A percentile compares a stretch with the other conserved stretches of the same genome.
phyloP scores from a whole-genome alignment of 2,888 invertebrate genomes.

The Gari tellinella region DNA sequence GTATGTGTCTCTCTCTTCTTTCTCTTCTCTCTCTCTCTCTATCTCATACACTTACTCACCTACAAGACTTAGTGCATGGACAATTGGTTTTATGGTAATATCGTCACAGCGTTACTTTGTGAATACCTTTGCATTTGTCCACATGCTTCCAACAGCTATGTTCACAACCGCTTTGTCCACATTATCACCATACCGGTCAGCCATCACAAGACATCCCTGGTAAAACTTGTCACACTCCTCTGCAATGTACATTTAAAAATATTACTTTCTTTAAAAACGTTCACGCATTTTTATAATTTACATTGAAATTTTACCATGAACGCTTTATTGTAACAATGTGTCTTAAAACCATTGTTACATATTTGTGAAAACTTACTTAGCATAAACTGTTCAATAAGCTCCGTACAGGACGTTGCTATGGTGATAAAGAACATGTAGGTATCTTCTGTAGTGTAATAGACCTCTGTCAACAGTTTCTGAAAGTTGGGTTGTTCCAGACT shows the following conservation, averaged over 20 bases:
- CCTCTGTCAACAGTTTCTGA: slow-evolving; percentile 50
- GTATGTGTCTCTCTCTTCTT: too few species aligned
- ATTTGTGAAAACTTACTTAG: slow-evolving; percentile 35
- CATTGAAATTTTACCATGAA: too few species aligned
- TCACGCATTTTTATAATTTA: too few species aligned
- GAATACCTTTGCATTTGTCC: slow-evolving; percentile 58
- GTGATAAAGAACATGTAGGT: slow-evolving; percentile 55
- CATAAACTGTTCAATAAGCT: slow-evolving; percentile 47
- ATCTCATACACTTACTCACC: too few species aligned
- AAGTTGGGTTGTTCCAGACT: slow-evolving; percentile 50
- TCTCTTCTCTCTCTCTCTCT: too few species aligned
- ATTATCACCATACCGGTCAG: slow-evolving; percentile 22
- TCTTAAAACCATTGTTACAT: too few species aligned
- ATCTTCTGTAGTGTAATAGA: slow-evolving; percentile 42
- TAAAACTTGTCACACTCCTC: slow-evolving; percentile 48
- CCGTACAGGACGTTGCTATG: slow-evolving; percentile 42
- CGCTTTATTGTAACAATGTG: too few species aligned
- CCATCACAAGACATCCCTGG: slow-evolving; percentile 30
- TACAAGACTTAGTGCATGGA: too few species aligned
- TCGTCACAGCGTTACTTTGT: too few species aligned
- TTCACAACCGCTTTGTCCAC: slow-evolving; percentile 55
- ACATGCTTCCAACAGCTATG: slow-evolving; percentile 54
- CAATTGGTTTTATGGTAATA: too few species aligned
- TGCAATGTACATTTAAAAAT: too few species aligned
- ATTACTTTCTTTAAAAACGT: too few species aligned